These are phyloP conservation scores for Theocolax elegans DNA, from an alignment of 1,140 invertebrate species.

Conservation along the genomic window DNA sequence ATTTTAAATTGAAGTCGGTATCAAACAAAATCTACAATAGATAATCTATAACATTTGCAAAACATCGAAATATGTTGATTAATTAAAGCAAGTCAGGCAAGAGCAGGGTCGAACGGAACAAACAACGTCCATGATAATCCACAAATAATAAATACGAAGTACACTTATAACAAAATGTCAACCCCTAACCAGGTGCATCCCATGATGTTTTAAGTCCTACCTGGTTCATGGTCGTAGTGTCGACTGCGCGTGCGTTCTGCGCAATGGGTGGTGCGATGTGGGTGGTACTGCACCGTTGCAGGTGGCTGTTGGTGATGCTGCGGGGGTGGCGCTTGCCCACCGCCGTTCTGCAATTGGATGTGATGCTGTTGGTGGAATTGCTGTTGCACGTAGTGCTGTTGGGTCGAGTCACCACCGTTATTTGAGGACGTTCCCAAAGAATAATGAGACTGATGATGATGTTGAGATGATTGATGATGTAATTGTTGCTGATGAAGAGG, in stretches of 20 bases:
- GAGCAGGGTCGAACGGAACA: no score
- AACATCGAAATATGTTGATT: no score
- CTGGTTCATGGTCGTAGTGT: conserved; percentile 24
- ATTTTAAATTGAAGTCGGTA: no score
- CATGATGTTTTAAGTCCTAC: no score
- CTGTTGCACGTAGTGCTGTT: conserved; percentile 45
- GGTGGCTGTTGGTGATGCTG: conserved; percentile 47
- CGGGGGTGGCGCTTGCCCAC: conserved; percentile 50
- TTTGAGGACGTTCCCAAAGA: conserved; percentile 37
- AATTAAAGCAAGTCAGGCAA: no score
- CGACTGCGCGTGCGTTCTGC: conserved; percentile 32
- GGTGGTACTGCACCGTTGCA: conserved; percentile 45
- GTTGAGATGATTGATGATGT: conserved; percentile 44
- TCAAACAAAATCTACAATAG: no score
- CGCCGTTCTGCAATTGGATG: conserved; percentile 53
- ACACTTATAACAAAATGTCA: no score
- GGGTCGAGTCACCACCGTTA: conserved; percentile 38
- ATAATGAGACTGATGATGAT: conserved; percentile 36
- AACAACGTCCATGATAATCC: no score
- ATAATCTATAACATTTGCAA: no score
- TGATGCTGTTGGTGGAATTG: conserved; percentile 52
- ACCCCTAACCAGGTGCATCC: no score
- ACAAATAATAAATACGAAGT: no score
- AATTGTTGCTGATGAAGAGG: conserved; percentile 42
- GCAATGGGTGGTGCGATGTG: conserved; percentile 42